phyloP scores from a whole-genome alignment of 2,113 vertebrate genomes.

The Ibidorhyncha struthersii region DNA sequence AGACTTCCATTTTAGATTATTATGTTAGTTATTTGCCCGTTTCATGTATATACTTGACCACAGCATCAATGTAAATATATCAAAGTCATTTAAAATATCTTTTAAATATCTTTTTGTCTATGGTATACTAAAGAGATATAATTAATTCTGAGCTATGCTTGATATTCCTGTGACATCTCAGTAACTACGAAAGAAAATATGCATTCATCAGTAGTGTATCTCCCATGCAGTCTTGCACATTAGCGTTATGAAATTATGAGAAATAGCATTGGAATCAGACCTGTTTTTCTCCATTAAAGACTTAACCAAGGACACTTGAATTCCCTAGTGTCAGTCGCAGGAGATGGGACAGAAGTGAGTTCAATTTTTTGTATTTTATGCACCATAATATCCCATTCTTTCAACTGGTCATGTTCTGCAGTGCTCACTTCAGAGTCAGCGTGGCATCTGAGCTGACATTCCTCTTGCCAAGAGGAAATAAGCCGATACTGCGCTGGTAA shows the following conservation, averaged over 20 bases:
- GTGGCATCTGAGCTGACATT: not conserved
- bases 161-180: slow-evolving; percentile 52
- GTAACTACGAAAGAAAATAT: not conserved
- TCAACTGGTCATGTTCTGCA: not conserved
- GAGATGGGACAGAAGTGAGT: not conserved
- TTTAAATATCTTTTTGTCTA: slow-evolving; percentile 52
- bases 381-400: not conserved
- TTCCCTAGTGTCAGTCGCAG: not conserved
- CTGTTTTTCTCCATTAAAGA: not conserved
- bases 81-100: slow-evolving; percentile 41
- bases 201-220: not conserved
- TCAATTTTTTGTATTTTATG: not conserved
- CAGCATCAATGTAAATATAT: slow-evolving; percentile 47
- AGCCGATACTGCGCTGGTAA: not conserved
- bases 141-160: slow-evolving; percentile 45
- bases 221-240: slow-evolving; percentile 4
- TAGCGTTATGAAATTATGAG: not conserved
- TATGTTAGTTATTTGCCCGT: not conserved
- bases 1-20: not conserved
- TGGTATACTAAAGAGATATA: slow-evolving; percentile 50
- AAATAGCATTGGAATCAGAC: not conserved
- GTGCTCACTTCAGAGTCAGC: not conserved
- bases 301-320: not conserved
- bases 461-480: not conserved
- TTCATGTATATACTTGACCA: slow-evolving; percentile 46